Base-by-base conservation (phyloP, 2,888 invertebrate species). In the Thelaira solivaga region DNA sequence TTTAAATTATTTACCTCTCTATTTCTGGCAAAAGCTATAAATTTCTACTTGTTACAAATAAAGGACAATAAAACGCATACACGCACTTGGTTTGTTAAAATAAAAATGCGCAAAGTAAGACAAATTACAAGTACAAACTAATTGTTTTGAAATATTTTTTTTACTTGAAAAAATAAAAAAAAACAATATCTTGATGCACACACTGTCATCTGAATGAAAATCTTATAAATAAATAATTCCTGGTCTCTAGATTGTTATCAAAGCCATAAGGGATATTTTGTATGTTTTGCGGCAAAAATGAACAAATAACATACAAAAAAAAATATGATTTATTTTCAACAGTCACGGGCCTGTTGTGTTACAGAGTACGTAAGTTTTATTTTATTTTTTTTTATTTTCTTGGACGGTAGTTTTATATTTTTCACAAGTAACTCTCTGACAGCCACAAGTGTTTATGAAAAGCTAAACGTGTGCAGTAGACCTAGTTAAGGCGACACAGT, bases 231-330 rank as follows among this genome's bases (percentile, higher is more conserved):
- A 51, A 51, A 61, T 61, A 51, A 59, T 31, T 61, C 31, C 13
- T 51, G 34, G 41, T 51, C 61, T 26, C 51, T 11, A 51, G 71
- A 61, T 71, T 34, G 24, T 24, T 71, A 61, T 61, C 51, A 61
- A 41, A 51, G 34, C 26, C 49, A 49, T 61, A 51, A 53, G 61
- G 61, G 71, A 71, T 51, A 71, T 43, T 34, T 61, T 26, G 61
- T 59, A 39, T 34, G 51, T 8, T 31, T 34, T 22, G 24, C 41
- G 43, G 43, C 45, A 43, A 31, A 61, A 49, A n/a, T 41, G 36
- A 24, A 67, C 24, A 24, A 0, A 18, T 16, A 57, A 57, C 22
- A 10, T 16, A 36, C 7, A 22, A 41, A 39, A 36, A 49, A 57
- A 31, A 31, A 31, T 31, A 7, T 68, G 57, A 68, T 29, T 68